Evolutionary conservation across 2,888 invertebrate species (phyloP), one percentile per base, ranked within the genome.

Genomic region (Ctena decussata): DNA sequence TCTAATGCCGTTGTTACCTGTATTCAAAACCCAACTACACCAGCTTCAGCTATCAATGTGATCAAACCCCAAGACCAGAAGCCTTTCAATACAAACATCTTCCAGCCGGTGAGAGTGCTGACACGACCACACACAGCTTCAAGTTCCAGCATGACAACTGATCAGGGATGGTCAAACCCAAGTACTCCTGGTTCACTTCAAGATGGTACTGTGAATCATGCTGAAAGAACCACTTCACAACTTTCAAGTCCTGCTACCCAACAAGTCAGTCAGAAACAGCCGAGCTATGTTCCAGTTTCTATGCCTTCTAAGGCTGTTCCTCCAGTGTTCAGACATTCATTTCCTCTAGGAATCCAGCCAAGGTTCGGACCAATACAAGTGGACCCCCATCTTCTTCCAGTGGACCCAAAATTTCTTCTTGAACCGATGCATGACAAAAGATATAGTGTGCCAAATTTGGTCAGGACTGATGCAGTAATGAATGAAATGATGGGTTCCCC

Each of bases 131-230:
- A 53, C 53, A 44, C 37, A 77, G 70, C 57, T 30, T 21, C 30
- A 15, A 35, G 65, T 35, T 6, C n/a, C 30, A 24, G 35, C 11
- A 32, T 53, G 41, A 73, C 65, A 27, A 77, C 77, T 30, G 65
- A 37, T 53, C 77, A 74, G 37, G 78, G 57, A 12, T 77, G 80
- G 77, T 84, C 84, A 12, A 84, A 84, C 77, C 80, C 84, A 0
- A 84, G 80, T 65, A 84, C 84, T 12, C 84, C 84, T 6, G 77
- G 80, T 27, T 84, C 84, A 5, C 27, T 80, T 6, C 39, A 60
- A 0, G 78, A 78, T 8, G 46, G 77, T 46, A 8, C 15, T n/a
- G n/a, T 35, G 0, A 53, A 27, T 30, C 35, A 35, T 32, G 32
- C 65, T 35, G 32, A 65, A 1, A 65, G 35, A 30, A 2, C 65